Evolutionary conservation across 1,140 invertebrate species (phyloP).

Genomic region (Ceratosolen solmsi): DNA sequence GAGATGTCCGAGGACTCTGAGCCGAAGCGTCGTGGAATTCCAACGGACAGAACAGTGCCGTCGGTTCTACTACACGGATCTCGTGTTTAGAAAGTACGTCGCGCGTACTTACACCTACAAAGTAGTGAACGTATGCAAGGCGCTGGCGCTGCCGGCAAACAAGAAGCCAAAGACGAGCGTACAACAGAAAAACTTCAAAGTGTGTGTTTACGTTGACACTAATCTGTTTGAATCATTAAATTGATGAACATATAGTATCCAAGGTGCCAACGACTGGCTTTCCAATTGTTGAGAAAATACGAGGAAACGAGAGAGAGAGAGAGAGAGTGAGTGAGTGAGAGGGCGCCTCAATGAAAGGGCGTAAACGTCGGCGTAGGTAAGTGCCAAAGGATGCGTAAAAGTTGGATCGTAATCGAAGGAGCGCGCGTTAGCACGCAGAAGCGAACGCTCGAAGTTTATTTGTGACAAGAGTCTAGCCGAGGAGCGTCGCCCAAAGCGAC

Average conservation of each 20-base stretch:
- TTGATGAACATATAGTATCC: no score
- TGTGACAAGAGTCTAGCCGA: constrained; percentile 8
- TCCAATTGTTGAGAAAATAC: neutral
- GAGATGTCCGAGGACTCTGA: constrained; percentile 58
- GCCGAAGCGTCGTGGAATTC: constrained; percentile 62
- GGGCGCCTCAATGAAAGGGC: constrained; percentile 28
- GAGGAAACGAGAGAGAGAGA: no score
- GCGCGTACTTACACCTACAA: neutral
- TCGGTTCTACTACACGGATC: constrained; percentile 61
- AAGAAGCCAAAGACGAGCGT: neutral
- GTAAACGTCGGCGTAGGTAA: constrained; percentile 24
- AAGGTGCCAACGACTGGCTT: neutral
- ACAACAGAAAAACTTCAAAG: neutral
- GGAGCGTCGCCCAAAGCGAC: neutral
- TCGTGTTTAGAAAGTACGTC: constrained; percentile 33
- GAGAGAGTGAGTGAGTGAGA: no score
- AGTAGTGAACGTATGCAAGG: neutral
- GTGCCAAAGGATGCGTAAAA: constrained; percentile 12
- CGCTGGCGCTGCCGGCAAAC: neutral
- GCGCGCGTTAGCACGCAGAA: neutral
- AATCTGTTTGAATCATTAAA: neutral
- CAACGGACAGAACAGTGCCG: constrained; percentile 65
- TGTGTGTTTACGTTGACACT: neutral
- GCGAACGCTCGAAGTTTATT: neutral
- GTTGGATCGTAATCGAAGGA: neutral